These are phyloP conservation scores for Pomatorhinus ruficollis DNA, from an alignment of 2,113 vertebrate species.

Conservation along the genomic window DNA sequence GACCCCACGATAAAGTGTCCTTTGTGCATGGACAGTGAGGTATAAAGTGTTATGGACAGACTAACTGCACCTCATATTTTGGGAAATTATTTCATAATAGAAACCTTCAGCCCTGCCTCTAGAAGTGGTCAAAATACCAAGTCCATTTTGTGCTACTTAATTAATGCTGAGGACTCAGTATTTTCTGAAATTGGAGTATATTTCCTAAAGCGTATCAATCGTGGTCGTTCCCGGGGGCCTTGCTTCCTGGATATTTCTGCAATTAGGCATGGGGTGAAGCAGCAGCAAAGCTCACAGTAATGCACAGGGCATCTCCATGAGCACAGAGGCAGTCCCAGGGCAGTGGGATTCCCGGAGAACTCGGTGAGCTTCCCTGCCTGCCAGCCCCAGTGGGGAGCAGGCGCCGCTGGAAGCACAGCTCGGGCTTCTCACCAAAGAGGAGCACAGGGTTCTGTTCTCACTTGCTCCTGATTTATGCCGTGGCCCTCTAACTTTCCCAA, in stretches of 20 bases:
- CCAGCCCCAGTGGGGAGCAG: not conserved
- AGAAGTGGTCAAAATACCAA: not conserved
- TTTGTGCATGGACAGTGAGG: not conserved
- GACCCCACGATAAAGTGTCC: not conserved
- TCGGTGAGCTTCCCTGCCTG: not conserved
- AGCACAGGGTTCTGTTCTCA: not conserved
- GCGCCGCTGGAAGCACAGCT: not conserved
- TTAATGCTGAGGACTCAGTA: not conserved
- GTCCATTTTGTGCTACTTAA: not conserved
- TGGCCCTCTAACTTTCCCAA: not conserved
- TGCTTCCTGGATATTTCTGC: not conserved
- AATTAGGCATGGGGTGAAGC: not conserved
- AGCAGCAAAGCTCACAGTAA: not conserved
- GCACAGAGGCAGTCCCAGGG: not conserved
- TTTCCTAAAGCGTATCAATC: not conserved
- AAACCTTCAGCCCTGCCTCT: not conserved
- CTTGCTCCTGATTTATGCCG: not conserved
- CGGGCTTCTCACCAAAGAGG: accelerated
- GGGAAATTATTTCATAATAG: not conserved
- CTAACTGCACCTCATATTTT: not conserved
- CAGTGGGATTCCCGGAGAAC: not conserved
- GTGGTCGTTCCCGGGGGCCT: not conserved
- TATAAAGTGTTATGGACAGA: not conserved
- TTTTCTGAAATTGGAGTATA: not conserved
- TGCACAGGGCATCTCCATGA: accelerated